Evolutionary conservation across 1,140 invertebrate species (phyloP), one percentile per base, ranked within the genome.

Genomic region (Riptortus pedestris): DNA sequence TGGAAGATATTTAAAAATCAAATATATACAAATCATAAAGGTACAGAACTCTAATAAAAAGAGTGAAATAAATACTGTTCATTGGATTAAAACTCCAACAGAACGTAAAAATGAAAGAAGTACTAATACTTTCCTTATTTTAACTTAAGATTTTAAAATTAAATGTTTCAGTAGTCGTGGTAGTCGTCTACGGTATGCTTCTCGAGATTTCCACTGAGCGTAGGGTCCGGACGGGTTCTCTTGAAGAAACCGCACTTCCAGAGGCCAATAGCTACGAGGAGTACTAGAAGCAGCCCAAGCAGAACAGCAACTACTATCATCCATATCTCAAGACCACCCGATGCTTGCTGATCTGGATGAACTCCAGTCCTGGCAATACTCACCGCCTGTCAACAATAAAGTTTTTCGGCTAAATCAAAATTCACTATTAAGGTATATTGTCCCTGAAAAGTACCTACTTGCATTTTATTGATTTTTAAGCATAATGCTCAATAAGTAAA

Each of bases 211-310:
- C 88, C 65, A 43, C 51, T 52, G 0, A 91, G 71, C 18, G 88
- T 91, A 0, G 85, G 85, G 74, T 91, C 88, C 9, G 86, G 85
- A 27, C 81, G 76, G 66, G 87, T 80, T 61, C 87, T 73, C 72
- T 91, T 91, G 77, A 95, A 95, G 79, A 95, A 95, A 48, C 91
- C 91, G 28, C 87, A 78, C 76, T 88, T 91, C 83, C 88, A 91
- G 24, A 94, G 72, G 2, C 85, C 74, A 22, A 89, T 76, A n/a
- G 86, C 86, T 28, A 93, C 75, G 0, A 91, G 69, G 9, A 90
- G 80, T 24, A 95, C 77, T 2, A 94, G 75, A 64, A 93, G 73
- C 16, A 95, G 72, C 20, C 92, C 92, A 1, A 83, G 83, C 57
- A 90, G 78, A 26, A 90, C 81, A 31, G 89, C 85, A 3, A 90